Evolutionary conservation across 2,113 vertebrate genomes (phyloP).

Genomic region (Nansenia antarctica): DNA sequence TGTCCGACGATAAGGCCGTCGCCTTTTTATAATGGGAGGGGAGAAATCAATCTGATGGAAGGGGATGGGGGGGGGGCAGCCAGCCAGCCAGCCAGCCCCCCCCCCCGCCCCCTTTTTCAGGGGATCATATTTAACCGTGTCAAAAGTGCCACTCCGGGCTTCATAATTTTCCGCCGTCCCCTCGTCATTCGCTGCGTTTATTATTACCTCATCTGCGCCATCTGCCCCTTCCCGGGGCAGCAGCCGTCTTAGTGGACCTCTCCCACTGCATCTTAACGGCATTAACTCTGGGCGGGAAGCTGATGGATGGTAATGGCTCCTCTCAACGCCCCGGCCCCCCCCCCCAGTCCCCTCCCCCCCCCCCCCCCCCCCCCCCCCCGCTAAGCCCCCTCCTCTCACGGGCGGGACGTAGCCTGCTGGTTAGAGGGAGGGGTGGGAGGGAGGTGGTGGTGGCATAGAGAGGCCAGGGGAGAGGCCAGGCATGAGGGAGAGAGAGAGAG

Average conservation of each 20-base stretch:
- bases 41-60: slow-evolving; percentile 4
- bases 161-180: slow-evolving; percentile 61
- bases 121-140: slow-evolving; percentile 63
- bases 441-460: too few species aligned
- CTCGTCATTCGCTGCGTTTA: slow-evolving; percentile 66
- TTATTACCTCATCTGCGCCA: slow-evolving; percentile 71
- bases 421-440: slow-evolving; percentile 49
- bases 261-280: slow-evolving; percentile 70
- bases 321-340: slow-evolving; percentile 54
- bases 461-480: slow-evolving; percentile 50
- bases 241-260: slow-evolving; percentile 53
- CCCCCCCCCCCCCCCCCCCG: too few species aligned
- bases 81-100: too few species aligned
- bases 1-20: neutral
- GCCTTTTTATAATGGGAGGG: slow-evolving; percentile 15
- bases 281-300: slow-evolving; percentile 67
- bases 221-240: slow-evolving; percentile 64
- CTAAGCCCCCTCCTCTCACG: slow-evolving; percentile 64
- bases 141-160: slow-evolving; percentile 50
- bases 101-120: slow-evolving; percentile 50
- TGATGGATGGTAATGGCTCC: slow-evolving; percentile 73
- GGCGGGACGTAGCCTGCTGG: slow-evolving; percentile 52
- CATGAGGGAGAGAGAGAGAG: slow-evolving; percentile 55
- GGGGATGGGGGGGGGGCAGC: slow-evolving; percentile 14
- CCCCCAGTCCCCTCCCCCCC: too few species aligned